phyloP scores from a whole-genome alignment of 1,140 invertebrate species.

The Latrodectus geometricus region DNA sequence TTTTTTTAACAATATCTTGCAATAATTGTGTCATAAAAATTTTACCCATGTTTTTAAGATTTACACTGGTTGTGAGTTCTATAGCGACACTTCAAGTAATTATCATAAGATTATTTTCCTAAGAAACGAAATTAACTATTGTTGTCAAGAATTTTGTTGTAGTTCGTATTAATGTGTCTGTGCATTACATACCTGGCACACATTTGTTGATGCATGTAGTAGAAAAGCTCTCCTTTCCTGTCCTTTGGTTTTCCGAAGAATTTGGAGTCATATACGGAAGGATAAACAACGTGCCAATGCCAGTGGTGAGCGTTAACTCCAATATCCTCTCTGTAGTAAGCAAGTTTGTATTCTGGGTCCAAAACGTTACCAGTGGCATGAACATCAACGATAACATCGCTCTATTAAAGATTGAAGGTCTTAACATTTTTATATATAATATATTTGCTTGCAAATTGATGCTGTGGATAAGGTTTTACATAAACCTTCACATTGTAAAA shows the following conservation, averaged over 20 bases:
- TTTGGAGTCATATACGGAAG: constrained; percentile 70
- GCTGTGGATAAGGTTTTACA: no score
- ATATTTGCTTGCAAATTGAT: background rate
- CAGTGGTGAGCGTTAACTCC: constrained; percentile 79
- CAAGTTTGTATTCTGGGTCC: constrained; percentile 71
- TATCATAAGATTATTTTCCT: no score
- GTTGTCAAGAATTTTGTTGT: background rate
- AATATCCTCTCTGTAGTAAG: constrained; percentile 79
- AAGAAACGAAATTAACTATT: no score
- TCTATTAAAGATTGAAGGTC: background rate
- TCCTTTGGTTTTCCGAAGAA: constrained; percentile 72
- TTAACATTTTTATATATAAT: background rate
- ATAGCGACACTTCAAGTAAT: no score
- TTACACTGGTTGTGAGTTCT: no score
- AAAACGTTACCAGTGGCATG: constrained; percentile 43
- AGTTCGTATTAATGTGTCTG: no score
- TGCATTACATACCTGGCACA: constrained; percentile 70
- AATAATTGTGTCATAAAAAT: no score
- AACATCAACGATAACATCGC: constrained; percentile 36
- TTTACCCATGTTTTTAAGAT: no score
- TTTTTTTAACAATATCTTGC: no score
- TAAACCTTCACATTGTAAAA: no score
- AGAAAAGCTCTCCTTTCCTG: constrained; percentile 79
- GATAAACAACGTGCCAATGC: constrained; percentile 71
- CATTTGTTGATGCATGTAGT: constrained; percentile 81